Evolutionary conservation across 2,888 invertebrate species (phyloP), one percentile per base, ranked within the genome.

Genomic region (Junonia oenone): DNA sequence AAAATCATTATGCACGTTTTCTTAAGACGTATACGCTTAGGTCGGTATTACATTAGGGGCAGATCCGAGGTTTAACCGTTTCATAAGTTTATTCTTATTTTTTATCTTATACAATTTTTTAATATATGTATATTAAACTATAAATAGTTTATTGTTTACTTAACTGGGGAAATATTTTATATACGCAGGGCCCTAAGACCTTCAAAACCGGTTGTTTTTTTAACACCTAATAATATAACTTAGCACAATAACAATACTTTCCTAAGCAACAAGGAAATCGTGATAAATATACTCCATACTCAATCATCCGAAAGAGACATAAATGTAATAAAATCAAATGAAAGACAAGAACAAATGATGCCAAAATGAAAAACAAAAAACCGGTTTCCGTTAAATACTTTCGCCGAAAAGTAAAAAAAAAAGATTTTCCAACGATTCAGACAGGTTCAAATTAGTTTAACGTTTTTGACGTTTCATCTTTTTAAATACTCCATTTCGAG

Each of bases 371-470:
- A 40, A 40, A 40, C n/a, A 4, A 11, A 17, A 22, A 19, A 40
- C 46, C 2, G 45, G 45, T 45, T 11, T 6, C 5, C 31, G 31
- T 31, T 33, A 19, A 46, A 46, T 17, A 46, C 46, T 33, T 46
- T 33, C 46, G 31, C n/a, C 22, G 37, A 50, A 37, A 37, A 50
- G 45, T 29, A 27, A 26, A 45, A 43, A 55, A n/a, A 49, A 43
- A 54, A 50, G 14, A 11, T 19, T 19, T 35, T 43, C 6, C 49
- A 45, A 29, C 37, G 33, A 49, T 49, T 29, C 50, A 11, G 33
- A 55, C 55, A 11, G 55, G 55, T 50, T 50, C 29, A 13, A 43
- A 37, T 27, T 29, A 40, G 31, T 48, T 43, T 43, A 47, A 22
- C n/a, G 48, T 14, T 45, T 45, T 45, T 15, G 45, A 29, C 9